Conservation (phyloP, 2,888 invertebrate genomes). For the Erannis defoliaria region DNA sequence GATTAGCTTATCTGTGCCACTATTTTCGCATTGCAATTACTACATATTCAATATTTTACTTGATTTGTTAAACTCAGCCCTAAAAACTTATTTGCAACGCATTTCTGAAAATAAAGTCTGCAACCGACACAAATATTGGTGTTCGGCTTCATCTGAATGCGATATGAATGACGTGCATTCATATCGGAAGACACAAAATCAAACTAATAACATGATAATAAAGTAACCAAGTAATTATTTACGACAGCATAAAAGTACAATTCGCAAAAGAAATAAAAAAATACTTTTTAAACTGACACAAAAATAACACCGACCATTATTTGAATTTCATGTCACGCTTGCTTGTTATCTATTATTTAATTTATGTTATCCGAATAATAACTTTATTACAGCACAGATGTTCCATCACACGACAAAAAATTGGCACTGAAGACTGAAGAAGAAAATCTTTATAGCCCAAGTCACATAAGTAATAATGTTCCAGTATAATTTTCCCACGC, state of each 20-base stretch:
- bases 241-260: conserved; percentile 10
- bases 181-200: conserved; percentile 38
- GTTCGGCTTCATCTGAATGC: conserved; percentile 5
- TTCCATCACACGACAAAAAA: neutral
- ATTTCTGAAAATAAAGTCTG: conserved; percentile 29
- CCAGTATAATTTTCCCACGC: neutral
- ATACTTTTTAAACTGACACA: neutral
- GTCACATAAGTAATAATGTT: neutral
- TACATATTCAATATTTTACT: too few species aligned
- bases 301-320: neutral
- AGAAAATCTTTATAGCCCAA: neutral
- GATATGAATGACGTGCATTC: too few species aligned
- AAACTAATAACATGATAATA: conserved; percentile 26
- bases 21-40: too few species aligned
- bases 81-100: neutral
- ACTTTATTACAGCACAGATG: neutral
- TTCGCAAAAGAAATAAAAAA: conserved; percentile 13
- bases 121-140: conserved; percentile 35
- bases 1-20: too few species aligned
- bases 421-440: neutral
- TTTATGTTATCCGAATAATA: neutral
- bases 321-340: neutral
- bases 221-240: conserved; percentile 6
- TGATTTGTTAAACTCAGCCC: too few species aligned
- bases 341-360: too few species aligned